These are phyloP conservation scores for Spea hammondii DNA, from an alignment of 2,797 vertebrate genomes.

Conservation along the genomic window DNA sequence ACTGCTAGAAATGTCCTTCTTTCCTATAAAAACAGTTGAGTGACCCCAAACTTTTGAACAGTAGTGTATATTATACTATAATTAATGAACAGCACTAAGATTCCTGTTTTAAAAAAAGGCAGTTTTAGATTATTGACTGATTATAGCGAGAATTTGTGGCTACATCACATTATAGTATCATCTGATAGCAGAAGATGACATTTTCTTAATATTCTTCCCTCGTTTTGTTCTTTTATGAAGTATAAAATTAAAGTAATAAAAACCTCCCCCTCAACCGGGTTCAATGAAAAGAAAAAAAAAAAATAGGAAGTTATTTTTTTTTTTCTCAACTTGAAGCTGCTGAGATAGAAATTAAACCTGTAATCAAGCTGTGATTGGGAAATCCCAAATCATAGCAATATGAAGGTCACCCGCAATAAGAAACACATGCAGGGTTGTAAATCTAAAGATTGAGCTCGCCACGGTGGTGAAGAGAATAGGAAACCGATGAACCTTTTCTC, in stretches of 20 bases:
- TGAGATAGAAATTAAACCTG: conserved; percentile 66
- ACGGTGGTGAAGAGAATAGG: conserved; percentile 13
- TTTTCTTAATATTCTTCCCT: conserved; percentile 22
- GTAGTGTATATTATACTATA: no score
- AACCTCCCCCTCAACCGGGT: conserved; percentile 41
- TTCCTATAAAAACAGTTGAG: no score
- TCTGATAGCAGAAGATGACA: no score
- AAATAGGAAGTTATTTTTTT: conserved; percentile 23
- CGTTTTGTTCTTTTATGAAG: conserved; percentile 4
- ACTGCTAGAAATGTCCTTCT: no score
- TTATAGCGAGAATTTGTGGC: no score
- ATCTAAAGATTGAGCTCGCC: conserved; percentile 22
- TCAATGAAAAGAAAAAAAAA: conserved; percentile 54
- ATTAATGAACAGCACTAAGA: no score
- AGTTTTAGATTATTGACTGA: no score
- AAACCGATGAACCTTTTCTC: conserved; percentile 32
- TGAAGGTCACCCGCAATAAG: conserved; percentile 54
- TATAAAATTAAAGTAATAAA: conserved; percentile 52
- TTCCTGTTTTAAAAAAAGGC: no score
- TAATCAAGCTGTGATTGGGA: conserved; percentile 64
- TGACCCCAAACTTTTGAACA: no score
- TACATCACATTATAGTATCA: no score
- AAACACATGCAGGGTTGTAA: conserved; percentile 35
- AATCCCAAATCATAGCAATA: conserved; percentile 58
- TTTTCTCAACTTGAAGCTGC: conserved; percentile 59